Conservation (phyloP, 2,888 invertebrate species). For the Lepidonotus clava region DNA sequence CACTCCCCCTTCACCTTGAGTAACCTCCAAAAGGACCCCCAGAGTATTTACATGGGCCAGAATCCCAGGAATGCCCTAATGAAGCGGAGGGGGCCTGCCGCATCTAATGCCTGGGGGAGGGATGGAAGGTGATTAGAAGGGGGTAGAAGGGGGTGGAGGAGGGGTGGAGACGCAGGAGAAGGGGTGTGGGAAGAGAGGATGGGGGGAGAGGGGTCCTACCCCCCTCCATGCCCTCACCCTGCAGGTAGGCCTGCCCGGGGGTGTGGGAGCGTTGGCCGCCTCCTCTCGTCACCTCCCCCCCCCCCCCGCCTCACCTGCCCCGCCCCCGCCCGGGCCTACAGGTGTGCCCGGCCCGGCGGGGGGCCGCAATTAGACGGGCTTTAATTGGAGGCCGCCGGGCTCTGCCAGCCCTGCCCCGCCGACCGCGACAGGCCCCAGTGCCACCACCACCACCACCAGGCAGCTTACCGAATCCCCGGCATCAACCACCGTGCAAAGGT, state of each 20-base stretch:
- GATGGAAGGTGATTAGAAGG: not conserved
- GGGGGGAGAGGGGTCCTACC: not conserved
- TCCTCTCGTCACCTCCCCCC: constrained; percentile 5
- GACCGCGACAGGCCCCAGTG: not conserved
- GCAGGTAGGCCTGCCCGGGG: not conserved
- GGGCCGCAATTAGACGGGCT: constrained; percentile 22
- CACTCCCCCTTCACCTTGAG: no score
- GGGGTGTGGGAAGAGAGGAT: not conserved
- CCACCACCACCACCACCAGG: not conserved
- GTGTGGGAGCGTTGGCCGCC: not conserved
- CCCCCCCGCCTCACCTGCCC: constrained; percentile 44
- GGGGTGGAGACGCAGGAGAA: not conserved
- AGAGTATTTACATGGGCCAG: not conserved
- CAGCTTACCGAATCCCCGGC: not conserved
- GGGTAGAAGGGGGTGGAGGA: not conserved
- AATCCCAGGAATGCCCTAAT: not conserved
- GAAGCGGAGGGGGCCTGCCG: not conserved
- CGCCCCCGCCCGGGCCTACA: not conserved
- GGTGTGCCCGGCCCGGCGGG: constrained; percentile 34
- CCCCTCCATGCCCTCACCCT: not conserved
- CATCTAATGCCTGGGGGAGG: not conserved
- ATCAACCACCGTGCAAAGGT: not conserved
- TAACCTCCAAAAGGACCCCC: no score
- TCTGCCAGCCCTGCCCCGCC: not conserved
- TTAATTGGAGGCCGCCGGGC: constrained; percentile 47